phyloP scores from a whole-genome alignment of 2,888 invertebrate species.

The Lamproptera curius region DNA sequence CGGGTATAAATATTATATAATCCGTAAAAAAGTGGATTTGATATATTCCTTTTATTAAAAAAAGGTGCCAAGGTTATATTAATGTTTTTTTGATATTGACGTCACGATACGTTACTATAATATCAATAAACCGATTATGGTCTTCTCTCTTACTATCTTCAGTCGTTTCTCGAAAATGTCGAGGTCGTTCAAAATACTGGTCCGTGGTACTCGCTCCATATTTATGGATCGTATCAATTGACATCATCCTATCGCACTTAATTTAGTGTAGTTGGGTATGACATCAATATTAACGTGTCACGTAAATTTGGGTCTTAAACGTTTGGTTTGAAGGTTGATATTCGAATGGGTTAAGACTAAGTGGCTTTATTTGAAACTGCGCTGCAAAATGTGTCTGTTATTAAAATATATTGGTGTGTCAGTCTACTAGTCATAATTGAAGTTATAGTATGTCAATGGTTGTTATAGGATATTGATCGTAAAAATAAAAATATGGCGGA shows the following conservation, averaged over 20 bases:
- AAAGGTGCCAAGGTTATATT: too few species aligned
- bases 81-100: too few species aligned
- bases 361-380: conserved; percentile 1
- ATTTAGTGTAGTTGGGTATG: conserved; percentile 7
- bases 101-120: too few species aligned
- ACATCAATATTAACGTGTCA: background rate
- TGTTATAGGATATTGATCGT: too few species aligned
- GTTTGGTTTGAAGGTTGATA: background rate
- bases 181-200: background rate
- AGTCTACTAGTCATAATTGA: conserved; percentile 1
- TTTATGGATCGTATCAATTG: conserved; percentile 15
- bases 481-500: too few species aligned
- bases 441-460: too few species aligned
- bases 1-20: too few species aligned
- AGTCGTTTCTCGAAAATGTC: conserved; percentile 9
- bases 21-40: too few species aligned
- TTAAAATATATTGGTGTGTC: conserved; percentile 7
- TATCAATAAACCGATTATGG: too few species aligned
- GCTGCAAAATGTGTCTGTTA: background rate
- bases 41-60: too few species aligned
- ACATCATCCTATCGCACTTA: conserved; percentile 15
- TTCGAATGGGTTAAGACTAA: background rate
- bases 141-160: too few species aligned
- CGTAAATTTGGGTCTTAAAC: background rate
- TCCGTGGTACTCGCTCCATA: conserved; percentile 7